Evolutionary conservation across 2,113 vertebrate species (phyloP).

Genomic region (Cynopterus brachyotis): DNA sequence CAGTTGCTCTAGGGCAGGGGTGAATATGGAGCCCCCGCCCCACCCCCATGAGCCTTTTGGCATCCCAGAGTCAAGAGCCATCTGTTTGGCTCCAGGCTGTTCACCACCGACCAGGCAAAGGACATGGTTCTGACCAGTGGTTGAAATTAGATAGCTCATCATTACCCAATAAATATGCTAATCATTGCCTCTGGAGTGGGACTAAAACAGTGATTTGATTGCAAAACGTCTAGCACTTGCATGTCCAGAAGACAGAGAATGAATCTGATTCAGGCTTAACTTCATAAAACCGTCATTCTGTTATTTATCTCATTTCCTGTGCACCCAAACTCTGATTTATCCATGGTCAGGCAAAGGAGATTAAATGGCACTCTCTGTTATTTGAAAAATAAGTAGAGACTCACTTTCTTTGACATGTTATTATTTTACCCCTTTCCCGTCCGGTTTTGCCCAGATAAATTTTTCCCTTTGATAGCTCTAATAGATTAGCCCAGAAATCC

Average conservation of each 20-base stretch:
- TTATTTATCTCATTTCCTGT: background rate
- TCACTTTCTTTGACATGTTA: background rate
- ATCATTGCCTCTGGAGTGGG: conserved; percentile 66
- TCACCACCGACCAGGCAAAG: background rate
- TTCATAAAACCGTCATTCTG: conserved; percentile 35
- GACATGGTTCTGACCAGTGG: conserved; percentile 64
- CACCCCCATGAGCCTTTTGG: conserved; percentile 70
- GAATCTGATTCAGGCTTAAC: background rate
- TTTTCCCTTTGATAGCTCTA: background rate
- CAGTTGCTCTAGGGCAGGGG: conserved; percentile 69
- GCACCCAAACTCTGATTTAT: background rate
- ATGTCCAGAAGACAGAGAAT: background rate
- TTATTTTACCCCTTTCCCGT: background rate
- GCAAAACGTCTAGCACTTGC: conserved; percentile 49
- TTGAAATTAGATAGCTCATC: conserved; percentile 74
- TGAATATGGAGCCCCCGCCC: conserved; percentile 16
- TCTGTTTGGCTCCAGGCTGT: conserved; percentile 71
- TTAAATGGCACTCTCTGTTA: background rate
- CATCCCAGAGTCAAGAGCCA: conserved; percentile 44
- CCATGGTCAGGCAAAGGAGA: background rate
- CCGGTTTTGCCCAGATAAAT: background rate
- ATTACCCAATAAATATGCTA: conserved; percentile 79
- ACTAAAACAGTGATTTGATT: conserved; percentile 69
- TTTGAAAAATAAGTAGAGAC: background rate
- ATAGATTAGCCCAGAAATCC: background rate